These are phyloP conservation scores for Cichladusa arquata DNA, from an alignment of 2,113 vertebrate species.

Conservation along the genomic window DNA sequence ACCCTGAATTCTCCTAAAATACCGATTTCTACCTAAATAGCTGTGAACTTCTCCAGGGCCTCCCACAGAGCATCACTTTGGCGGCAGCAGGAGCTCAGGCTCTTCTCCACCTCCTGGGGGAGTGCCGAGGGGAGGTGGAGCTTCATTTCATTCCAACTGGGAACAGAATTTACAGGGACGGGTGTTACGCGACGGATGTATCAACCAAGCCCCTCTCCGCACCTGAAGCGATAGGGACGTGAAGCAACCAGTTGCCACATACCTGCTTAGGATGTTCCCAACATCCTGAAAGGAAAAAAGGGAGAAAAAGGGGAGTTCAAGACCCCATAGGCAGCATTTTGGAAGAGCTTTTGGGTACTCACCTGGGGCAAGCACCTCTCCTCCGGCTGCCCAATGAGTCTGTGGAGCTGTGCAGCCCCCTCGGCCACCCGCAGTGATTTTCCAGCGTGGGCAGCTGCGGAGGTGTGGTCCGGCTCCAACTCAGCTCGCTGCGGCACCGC, in stretches of 20 bases:
- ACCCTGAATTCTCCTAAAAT: not conserved
- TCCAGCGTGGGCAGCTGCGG: fast-evolving
- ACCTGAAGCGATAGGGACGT: fast-evolving
- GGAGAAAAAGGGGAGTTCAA: fast-evolving
- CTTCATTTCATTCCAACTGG: not conserved
- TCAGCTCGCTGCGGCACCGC: not conserved
- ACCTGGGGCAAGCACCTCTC: not conserved
- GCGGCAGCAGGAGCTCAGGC: not conserved
- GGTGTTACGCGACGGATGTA: fast-evolving
- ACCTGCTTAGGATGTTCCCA: not conserved
- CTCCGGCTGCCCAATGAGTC: not conserved
- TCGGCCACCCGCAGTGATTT: not conserved
- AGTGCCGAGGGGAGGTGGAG: not conserved
- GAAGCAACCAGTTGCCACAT: not conserved
- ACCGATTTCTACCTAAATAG: not conserved
- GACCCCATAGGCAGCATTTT: fast-evolving
- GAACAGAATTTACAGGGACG: not conserved
- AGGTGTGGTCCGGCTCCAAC: fast-evolving
- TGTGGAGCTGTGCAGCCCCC: not conserved
- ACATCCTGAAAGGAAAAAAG: not conserved
- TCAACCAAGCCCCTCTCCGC: not conserved
- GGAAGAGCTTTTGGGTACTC: fast-evolving
- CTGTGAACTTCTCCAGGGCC: not conserved
- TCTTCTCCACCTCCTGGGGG: not conserved
- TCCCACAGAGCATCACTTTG: not conserved